Evolutionary conservation across 2,888 invertebrate species (phyloP), one percentile per base, ranked within the genome.

Genomic region (Drosophila affinis): DNA sequence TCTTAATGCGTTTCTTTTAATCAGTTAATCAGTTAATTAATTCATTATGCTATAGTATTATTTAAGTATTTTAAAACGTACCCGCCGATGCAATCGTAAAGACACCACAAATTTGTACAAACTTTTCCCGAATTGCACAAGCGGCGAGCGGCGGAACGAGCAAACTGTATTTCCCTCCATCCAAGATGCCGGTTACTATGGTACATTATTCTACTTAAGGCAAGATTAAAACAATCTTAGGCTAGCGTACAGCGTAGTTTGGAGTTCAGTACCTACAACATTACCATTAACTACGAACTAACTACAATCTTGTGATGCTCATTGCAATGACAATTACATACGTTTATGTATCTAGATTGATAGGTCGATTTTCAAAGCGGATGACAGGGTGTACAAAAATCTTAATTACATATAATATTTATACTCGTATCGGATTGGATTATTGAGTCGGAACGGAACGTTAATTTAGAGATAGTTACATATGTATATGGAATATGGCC

Each of bases 201-300:
- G 65, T 67, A 67, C 65, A 77, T 77, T 83, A 78, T 64, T 62
- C 85, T 84, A 84, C 87, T 88, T 88, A 90, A 76, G 84, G 90
- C 91, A 89, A 90, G 90, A 90, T 89, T 89, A 87, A 87, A 90
- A 90, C 87, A 90, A 89, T 85, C 89, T 85, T 90, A 90, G 65
- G 56, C 83, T 82, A 82, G 39, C 59, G 76, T 75, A 72, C 72
- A 77, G 68, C 70, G 68, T 80, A 64, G 62, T 70, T 80, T 69
- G 76, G 69, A 79, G 72, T 63, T 65, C 64, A 71, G 61, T 68
- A 77, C 53, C 71, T 71, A 71, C 46, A 32, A 54, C 67, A 27
- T 59, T 51, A 59, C 47, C 55, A 68, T 58, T 69, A 62, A 54
- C 59, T 76, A 67, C 67, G 53, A 72, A 65, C 62, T 67, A 71